Conservation (phyloP, 1,140 invertebrate species). For the Brachionus asplanchnoidis region DNA sequence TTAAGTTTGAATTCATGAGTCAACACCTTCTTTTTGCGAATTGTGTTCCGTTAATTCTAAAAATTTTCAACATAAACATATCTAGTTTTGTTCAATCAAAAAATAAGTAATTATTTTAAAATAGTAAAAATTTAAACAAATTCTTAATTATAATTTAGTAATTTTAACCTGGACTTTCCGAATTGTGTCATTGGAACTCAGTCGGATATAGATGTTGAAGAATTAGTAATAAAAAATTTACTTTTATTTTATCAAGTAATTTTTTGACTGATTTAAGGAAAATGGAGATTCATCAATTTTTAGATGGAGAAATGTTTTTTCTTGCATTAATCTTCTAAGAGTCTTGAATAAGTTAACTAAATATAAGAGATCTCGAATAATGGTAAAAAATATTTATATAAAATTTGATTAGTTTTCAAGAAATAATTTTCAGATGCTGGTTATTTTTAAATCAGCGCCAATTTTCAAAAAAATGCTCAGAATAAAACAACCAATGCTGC, state of each 20-base stretch:
- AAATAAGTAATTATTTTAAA: conserved; percentile 62
- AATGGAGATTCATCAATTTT: conserved; percentile 78
- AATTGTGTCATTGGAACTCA: conserved; percentile 91
- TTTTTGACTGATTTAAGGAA: conserved; percentile 58
- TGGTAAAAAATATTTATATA: conserved; percentile 63
- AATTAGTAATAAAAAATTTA: conserved; percentile 60
- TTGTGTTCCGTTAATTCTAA: conserved; percentile 93
- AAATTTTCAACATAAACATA: conserved; percentile 99
- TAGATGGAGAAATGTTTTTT: conserved; percentile 96
- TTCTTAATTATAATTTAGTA: conserved; percentile 59
- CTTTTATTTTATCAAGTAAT: not conserved
- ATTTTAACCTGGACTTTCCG: conserved; percentile 89
- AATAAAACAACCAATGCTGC: conserved; percentile 84
- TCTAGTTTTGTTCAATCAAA: conserved; percentile 88
- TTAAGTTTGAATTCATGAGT: conserved; percentile 93
- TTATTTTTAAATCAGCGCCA: conserved; percentile 97
- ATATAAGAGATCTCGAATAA: conserved; percentile 97
- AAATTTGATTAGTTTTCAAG: not conserved
- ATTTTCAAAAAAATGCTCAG: conserved; percentile 93
- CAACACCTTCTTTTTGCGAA: conserved; percentile 98
- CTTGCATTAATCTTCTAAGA: conserved; percentile 90
- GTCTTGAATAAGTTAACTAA: conserved; percentile 98
- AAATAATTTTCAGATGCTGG: conserved; percentile 72
- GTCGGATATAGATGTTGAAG: conserved; percentile 85
- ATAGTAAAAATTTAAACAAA: not conserved